These are phyloP conservation scores for Halesus radiatus DNA, from an alignment of 1,140 invertebrate species.

Conservation along the genomic window DNA sequence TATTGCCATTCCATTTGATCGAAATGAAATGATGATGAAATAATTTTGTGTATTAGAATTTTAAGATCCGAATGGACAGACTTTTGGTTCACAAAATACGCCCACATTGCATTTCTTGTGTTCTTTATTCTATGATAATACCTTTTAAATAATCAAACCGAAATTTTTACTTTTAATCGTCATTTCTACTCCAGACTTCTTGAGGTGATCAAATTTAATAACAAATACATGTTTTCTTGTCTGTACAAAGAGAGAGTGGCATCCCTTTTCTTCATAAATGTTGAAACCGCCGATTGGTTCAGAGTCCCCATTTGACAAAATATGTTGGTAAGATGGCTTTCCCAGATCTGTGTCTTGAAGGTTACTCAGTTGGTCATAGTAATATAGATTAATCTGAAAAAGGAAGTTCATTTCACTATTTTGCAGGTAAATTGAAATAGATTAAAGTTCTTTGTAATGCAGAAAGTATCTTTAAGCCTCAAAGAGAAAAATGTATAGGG, in stretches of 20 bases:
- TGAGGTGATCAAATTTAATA: conserved; percentile 38
- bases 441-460: neutral
- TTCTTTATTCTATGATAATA: too few species aligned
- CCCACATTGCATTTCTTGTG: too few species aligned
- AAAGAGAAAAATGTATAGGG: too few species aligned
- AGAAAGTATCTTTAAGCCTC: too few species aligned
- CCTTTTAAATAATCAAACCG: too few species aligned
- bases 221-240: conserved; percentile 41
- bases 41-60: too few species aligned
- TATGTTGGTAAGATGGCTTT: conserved; percentile 35
- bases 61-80: too few species aligned
- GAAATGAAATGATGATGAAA: too few species aligned
- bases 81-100: too few species aligned
- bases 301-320: conserved; percentile 39
- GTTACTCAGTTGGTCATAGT: conserved; percentile 18
- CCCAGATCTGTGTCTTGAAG: conserved; percentile 32
- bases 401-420: conserved; percentile 3
- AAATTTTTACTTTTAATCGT: too few species aligned
- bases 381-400: conserved; percentile 26
- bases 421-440: neutral
- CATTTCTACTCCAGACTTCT: too few species aligned
- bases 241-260: conserved; percentile 44
- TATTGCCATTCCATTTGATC: too few species aligned
- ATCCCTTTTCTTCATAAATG: conserved; percentile 39
- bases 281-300: conserved; percentile 45